Percentiles rank a stretch among this genome's conserved stretches.
Conservation (phyloP, 1,140 invertebrate species). For the Diorhabda elongata region DNA sequence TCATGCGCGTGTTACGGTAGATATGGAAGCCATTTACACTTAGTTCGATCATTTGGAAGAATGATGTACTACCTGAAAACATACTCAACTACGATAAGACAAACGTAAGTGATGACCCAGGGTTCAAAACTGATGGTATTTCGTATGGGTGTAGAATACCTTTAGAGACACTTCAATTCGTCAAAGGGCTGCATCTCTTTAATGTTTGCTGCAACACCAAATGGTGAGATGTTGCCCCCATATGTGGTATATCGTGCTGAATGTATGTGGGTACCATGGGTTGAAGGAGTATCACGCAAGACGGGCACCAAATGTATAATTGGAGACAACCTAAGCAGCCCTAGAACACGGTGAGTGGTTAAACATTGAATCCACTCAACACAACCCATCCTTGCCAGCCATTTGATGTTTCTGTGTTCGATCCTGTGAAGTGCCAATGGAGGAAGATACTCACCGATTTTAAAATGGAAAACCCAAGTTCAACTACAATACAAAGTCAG, state of each 20-base stretch:
- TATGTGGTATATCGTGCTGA: conserved; percentile 3
- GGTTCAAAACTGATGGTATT: conserved; percentile 38
- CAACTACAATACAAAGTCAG: neutral
- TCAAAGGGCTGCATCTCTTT: conserved; percentile 4
- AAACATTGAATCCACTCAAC: neutral
- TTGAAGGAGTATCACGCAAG: neutral
- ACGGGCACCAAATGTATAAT: neutral
- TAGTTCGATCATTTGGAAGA: neutral
- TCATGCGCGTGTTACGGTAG: neutral
- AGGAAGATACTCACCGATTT: neutral
- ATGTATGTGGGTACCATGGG: neutral
- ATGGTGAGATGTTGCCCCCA: neutral
- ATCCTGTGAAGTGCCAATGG: neutral
- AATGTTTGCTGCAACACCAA: conserved; percentile 19
- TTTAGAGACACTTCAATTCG: conserved; percentile 41
- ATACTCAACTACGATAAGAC: conserved; percentile 47
- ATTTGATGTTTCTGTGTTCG: neutral
- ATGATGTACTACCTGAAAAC: conserved; percentile 25
- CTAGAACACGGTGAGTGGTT: neutral
- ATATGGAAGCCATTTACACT: neutral
- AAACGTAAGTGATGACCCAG: conserved; percentile 46
- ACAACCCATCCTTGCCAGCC: neutral
- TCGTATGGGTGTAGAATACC: conserved; percentile 41
- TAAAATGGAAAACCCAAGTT: neutral
- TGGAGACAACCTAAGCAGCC: neutral